phyloP scores from a whole-genome alignment of 1,140 invertebrate species.

The Panagrolaimus sp. region DNA sequence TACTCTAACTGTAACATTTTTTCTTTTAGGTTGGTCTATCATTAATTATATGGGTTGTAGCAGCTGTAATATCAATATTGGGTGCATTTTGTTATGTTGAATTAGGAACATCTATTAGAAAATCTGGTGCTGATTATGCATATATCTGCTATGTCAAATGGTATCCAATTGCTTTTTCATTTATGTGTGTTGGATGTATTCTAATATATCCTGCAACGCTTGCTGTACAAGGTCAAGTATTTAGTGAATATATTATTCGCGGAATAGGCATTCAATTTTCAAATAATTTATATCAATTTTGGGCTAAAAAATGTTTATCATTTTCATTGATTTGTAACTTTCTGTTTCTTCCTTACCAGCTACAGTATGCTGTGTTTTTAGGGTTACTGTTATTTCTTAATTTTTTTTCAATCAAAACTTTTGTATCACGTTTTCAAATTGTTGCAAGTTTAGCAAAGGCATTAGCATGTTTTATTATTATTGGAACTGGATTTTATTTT shows the following conservation, averaged over 20 bases:
- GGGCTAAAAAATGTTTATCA: conserved; percentile 26
- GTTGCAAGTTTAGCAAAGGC: conserved; percentile 43
- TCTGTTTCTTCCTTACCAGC: conserved; percentile 6
- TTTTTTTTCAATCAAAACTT: conserved; percentile 39
- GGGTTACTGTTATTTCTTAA: conserved; percentile 38
- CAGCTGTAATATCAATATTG: conserved; percentile 7
- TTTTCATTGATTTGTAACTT: conserved; percentile 27
- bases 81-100: conserved; percentile 35
- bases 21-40: conserved; percentile 15
- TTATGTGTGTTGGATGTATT: conserved; percentile 42
- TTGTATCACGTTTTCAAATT: conserved; percentile 50
- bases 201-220: conserved; percentile 45
- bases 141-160: conserved; percentile 49
- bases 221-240: conserved; percentile 41
- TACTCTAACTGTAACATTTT: too few relatives aligned
- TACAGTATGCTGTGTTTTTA: conserved; percentile 18
- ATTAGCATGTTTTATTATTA: conserved; percentile 27
- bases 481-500: conserved; percentile 35
- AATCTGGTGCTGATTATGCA: conserved; percentile 46
- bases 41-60: conserved; percentile 15
- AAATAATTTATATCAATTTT: not conserved
- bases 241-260: conserved; percentile 40
- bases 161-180: conserved; percentile 39
- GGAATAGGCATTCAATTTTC: conserved; percentile 28
- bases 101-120: conserved; percentile 40